phyloP scores from a whole-genome alignment of 1,140 invertebrate species.

The Hypsibius dujardini region DNA sequence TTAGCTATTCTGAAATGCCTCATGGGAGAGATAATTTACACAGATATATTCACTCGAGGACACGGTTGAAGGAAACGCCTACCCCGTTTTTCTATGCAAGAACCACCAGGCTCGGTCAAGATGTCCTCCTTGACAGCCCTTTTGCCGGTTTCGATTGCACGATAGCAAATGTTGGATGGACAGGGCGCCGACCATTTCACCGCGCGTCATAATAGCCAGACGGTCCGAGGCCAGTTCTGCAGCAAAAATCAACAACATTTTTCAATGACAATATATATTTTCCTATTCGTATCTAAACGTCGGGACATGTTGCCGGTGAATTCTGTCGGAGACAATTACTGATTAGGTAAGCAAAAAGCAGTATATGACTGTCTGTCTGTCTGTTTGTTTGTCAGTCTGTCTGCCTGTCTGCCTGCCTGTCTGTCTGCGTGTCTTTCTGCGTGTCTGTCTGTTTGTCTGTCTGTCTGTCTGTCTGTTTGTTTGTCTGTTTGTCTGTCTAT shows the following conservation, averaged over 20 bases:
- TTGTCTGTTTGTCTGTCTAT: too few species aligned
- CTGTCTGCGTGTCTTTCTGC: too few species aligned
- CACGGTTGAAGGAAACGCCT: conserved; percentile 16
- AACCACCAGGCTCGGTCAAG: conserved; percentile 77
- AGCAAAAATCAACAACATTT: conserved; percentile 21
- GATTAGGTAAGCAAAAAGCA: too few species aligned
- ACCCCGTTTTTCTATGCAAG: conserved; percentile 59
- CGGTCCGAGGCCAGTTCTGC: conserved; percentile 35
- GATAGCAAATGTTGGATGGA: conserved; percentile 68
- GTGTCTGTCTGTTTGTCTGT: too few species aligned
- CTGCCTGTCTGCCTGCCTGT: too few species aligned
- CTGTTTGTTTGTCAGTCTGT: too few species aligned
- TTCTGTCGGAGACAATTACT: too few species aligned
- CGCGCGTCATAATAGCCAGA: conserved; percentile 58
- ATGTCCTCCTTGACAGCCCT: conserved; percentile 66
- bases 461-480: too few species aligned
- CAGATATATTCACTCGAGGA: too few species aligned
- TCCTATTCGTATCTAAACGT: background rate
- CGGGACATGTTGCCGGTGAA: background rate
- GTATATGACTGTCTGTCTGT: too few species aligned
- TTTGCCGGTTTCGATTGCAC: conserved; percentile 55
- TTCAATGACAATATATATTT: background rate
- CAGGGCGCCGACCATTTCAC: conserved; percentile 46
- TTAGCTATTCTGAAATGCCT: too few species aligned
- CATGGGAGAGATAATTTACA: too few species aligned